phyloP scores from a whole-genome alignment of 2,113 vertebrate species.

The Solenodon paradoxus region DNA sequence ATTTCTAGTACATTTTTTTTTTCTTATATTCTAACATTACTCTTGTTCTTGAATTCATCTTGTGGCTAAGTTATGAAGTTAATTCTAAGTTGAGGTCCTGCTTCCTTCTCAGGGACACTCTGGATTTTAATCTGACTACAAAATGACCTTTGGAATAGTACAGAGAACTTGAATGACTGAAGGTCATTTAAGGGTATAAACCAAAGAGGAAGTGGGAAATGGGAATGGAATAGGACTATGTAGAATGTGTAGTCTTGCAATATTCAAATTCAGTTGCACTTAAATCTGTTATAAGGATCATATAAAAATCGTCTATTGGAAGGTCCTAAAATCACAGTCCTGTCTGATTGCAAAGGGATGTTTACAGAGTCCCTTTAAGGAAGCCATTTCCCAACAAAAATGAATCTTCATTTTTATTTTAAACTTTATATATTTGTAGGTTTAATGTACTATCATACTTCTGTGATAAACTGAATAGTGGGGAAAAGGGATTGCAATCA shows the following conservation, averaged over 20 bases:
- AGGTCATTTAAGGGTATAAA: not conserved
- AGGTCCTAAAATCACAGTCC: not conserved
- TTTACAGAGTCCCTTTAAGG: not conserved
- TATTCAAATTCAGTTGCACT: not conserved
- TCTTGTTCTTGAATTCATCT: no score
- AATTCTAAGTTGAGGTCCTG: no score
- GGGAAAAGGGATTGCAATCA: not conserved
- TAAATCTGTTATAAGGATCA: not conserved
- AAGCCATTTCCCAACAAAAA: not conserved
- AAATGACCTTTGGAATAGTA: not conserved
- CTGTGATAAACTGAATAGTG: not conserved
- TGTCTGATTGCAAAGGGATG: not conserved
- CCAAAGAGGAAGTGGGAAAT: not conserved
- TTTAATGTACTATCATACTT: not conserved
- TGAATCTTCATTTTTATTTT: not conserved
- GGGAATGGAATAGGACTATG: not conserved
- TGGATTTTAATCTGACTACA: no score
- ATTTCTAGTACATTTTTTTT: no score
- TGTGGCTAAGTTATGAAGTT: no score
- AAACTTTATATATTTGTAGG: not conserved
- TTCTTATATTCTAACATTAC: no score
- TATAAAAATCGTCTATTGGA: not conserved
- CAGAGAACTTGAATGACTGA: not conserved
- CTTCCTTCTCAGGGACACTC: no score
- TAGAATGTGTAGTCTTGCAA: not conserved